phyloP scores from a whole-genome alignment of 1,140 invertebrate species.

The Asobara japonica region DNA sequence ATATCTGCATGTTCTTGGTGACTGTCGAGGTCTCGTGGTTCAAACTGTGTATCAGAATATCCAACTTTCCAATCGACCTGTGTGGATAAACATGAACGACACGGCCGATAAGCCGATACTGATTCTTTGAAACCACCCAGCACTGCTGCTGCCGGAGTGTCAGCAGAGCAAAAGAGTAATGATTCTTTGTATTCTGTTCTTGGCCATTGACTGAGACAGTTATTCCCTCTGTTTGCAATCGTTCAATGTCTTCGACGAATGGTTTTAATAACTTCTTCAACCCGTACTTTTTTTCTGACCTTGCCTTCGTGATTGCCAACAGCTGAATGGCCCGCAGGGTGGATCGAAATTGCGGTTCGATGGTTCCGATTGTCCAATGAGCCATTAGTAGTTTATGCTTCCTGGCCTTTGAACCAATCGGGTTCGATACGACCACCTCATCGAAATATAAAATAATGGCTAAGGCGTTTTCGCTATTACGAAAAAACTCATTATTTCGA shows the following conservation, averaged over 20 bases:
- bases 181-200: constrained; percentile 32
- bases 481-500: constrained; percentile 31
- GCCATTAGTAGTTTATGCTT: constrained; percentile 32
- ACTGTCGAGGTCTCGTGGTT: constrained; percentile 10
- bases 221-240: constrained; percentile 27
- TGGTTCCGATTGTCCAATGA: constrained; percentile 37
- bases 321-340: background rate
- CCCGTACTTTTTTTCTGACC: background rate
- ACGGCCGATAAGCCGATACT: constrained; percentile 39
- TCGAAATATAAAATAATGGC: constrained; percentile 37
- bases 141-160: constrained; percentile 40
- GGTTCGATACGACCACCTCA: constrained; percentile 28
- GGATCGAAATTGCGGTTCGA: constrained; percentile 12
- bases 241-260: constrained; percentile 5
- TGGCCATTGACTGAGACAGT: background rate
- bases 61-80: constrained; percentile 28
- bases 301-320: background rate
- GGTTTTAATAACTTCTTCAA: constrained; percentile 1
- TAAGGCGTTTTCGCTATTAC: constrained; percentile 21
- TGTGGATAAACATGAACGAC: constrained; percentile 37
- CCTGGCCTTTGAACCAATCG: background rate
- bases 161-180: constrained; percentile 39
- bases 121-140: constrained; percentile 47
- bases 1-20: constrained; percentile 31
- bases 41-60: constrained; percentile 32